These are phyloP conservation scores for Leptinotarsa juncta DNA, from an alignment of 2,888 invertebrate genomes.

Conservation along the genomic window DNA sequence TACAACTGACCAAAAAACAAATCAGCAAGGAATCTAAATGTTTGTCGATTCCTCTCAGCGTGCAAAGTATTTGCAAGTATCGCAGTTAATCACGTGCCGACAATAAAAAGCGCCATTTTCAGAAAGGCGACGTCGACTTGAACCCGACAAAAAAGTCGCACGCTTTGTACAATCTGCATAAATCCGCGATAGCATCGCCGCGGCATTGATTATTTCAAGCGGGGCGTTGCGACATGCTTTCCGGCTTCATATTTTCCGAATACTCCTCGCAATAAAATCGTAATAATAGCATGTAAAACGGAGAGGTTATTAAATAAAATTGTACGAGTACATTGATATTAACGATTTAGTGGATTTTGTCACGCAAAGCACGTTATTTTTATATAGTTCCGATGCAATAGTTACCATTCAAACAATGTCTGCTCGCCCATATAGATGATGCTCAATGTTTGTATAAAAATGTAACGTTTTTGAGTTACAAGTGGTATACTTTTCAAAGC, in stretches of 20 bases:
- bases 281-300: not conserved
- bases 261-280: conserved; percentile 12
- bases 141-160: conserved; percentile 4
- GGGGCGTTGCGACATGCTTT: conserved; percentile 7
- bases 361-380: not conserved
- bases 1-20: too few species aligned
- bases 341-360: conserved; percentile 2
- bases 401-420: not conserved
- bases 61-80: too few species aligned
- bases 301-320: conserved; percentile 9
- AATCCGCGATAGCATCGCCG: conserved; percentile 4
- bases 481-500: too few species aligned
- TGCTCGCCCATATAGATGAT: not conserved
- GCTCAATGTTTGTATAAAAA: not conserved
- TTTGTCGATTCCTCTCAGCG: too few species aligned
- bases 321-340: conserved; percentile 1
- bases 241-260: conserved; percentile 26
- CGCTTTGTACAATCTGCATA: conserved; percentile 4
- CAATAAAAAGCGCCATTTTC: not conserved
- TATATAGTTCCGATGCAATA: not conserved
- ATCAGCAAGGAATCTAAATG: too few species aligned
- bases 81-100: too few species aligned
- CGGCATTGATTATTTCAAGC: conserved; percentile 21
- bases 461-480: not conserved
- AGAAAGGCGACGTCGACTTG: not conserved